Percentiles rank a stretch among this genome's conserved stretches.
These are phyloP conservation scores for Camptogramma bilineatum DNA, from an alignment of 2,888 invertebrate species.

Conservation along the genomic window DNA sequence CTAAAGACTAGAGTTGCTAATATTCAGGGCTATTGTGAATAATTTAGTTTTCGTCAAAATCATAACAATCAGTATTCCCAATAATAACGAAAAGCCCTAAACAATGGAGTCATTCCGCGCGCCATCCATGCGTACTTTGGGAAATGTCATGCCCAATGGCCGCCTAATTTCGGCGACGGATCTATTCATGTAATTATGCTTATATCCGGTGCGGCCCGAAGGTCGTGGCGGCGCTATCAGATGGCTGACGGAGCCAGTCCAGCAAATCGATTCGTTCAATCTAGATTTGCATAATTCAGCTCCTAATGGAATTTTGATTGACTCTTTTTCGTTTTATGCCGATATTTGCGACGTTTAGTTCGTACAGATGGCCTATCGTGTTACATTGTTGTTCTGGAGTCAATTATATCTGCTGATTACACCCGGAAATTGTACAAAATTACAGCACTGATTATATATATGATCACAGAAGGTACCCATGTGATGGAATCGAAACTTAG, in stretches of 20 bases:
- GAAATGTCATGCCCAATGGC: conserved; percentile 32
- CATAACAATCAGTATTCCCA: not conserved
- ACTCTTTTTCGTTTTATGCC: conserved; percentile 9
- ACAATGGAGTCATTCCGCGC: conserved; percentile 18
- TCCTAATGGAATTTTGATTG: conserved; percentile 37
- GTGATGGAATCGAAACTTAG: not conserved
- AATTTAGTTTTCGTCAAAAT: too few species aligned
- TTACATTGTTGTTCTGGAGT: not conserved
- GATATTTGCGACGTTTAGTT: conserved; percentile 6
- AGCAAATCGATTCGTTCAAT: conserved; percentile 27
- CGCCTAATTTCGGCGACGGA: conserved; percentile 25
- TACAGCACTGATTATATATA: conserved; percentile 2
- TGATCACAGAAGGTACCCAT: not conserved
- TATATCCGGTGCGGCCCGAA: conserved; percentile 19
- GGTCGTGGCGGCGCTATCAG: conserved; percentile 27
- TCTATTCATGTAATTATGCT: conserved; percentile 17
- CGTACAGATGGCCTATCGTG: conserved; percentile 12
- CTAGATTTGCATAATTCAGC: conserved; percentile 20
- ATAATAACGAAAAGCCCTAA: conserved; percentile 1
- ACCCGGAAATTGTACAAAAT: conserved; percentile 2
- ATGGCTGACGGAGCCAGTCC: conserved; percentile 17
- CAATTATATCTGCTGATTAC: conserved; percentile 7
- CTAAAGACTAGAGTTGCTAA: not conserved
- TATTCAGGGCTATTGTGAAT: not conserved
- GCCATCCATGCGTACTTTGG: conserved; percentile 21